phyloP scores from a whole-genome alignment of 2,797 vertebrate species.

The Muraenolepis orangiensis region DNA sequence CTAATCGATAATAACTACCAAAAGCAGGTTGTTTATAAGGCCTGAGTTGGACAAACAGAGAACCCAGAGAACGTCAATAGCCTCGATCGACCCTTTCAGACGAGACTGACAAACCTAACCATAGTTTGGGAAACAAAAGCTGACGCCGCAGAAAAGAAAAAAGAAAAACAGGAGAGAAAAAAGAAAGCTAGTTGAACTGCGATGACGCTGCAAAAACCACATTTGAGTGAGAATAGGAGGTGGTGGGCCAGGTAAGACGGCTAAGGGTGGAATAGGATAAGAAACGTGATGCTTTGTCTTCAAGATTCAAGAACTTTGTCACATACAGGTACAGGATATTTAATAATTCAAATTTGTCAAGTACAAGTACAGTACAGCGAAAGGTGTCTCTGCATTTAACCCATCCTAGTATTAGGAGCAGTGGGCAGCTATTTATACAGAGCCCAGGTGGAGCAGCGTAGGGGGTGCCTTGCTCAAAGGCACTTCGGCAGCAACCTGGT shows the following conservation, averaged over 20 bases:
- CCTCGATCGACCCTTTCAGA: conserved; percentile 62
- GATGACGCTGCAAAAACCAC: neutral
- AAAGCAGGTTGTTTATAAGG: conserved; percentile 65
- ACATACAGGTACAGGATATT: no score
- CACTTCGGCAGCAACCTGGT: no score
- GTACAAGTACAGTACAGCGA: no score
- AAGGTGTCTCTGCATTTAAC: no score
- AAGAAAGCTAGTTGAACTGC: neutral
- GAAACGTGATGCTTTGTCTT: no score
- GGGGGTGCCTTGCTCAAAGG: no score
- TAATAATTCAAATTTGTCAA: no score
- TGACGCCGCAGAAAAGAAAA: conserved; percentile 32
- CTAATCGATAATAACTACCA: no score
- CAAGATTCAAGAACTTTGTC: no score
- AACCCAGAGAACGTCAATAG: conserved; percentile 50
- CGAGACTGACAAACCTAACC: conserved; percentile 48
- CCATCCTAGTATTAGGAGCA: no score
- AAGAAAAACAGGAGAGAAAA: neutral
- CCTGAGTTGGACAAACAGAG: conserved; percentile 59
- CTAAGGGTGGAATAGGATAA: neutral
- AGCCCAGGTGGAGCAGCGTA: no score
- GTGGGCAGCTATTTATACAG: no score
- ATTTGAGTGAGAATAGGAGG: neutral
- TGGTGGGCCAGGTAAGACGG: neutral
- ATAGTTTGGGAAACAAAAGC: conserved; percentile 43